phyloP scores from a whole-genome alignment of 37 sponge, comb jelly and placozoan genomes.

The Bolinopsis microptera region DNA sequence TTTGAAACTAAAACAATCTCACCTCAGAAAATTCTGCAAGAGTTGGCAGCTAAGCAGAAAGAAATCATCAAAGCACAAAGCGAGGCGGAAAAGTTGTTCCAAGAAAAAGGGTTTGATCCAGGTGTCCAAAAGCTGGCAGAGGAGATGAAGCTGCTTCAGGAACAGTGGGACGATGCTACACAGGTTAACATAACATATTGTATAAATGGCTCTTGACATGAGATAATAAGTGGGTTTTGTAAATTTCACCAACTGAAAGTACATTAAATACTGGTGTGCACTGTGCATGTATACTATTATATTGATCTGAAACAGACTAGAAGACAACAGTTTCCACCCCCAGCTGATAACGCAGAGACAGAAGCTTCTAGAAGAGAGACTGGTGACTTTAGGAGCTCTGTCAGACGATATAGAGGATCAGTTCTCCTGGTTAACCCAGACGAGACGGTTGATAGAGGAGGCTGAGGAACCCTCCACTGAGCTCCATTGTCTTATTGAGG shows the following conservation, averaged over 20 bases:
- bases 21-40: conserved; percentile 35
- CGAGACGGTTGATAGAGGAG: neutral
- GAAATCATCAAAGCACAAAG: conserved; percentile 7
- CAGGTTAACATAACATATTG: too few species aligned
- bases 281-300: too few species aligned
- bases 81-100: neutral
- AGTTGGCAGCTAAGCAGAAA: conserved; percentile 25
- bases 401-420: conserved; percentile 39
- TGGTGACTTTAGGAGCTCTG: conserved; percentile 44
- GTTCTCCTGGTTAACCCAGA: neutral
- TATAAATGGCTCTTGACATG: too few species aligned
- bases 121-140: neutral
- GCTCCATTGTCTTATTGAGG: neutral
- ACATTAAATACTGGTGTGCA: too few species aligned
- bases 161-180: neutral
- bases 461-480: conserved; percentile 16
- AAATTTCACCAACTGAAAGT: too few species aligned
- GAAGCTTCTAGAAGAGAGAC: conserved; percentile 15
- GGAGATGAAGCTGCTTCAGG: neutral
- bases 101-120: conserved; percentile 19
- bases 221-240: too few species aligned
- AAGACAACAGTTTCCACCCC: too few species aligned
- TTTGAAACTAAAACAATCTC: too few species aligned
- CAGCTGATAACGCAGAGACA: neutral
- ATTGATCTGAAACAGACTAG: too few species aligned